These are phyloP conservation scores for Lytechinus variegatus DNA, from an alignment of 35 echinoderm and acorn worm species.

Conservation along the genomic window DNA sequence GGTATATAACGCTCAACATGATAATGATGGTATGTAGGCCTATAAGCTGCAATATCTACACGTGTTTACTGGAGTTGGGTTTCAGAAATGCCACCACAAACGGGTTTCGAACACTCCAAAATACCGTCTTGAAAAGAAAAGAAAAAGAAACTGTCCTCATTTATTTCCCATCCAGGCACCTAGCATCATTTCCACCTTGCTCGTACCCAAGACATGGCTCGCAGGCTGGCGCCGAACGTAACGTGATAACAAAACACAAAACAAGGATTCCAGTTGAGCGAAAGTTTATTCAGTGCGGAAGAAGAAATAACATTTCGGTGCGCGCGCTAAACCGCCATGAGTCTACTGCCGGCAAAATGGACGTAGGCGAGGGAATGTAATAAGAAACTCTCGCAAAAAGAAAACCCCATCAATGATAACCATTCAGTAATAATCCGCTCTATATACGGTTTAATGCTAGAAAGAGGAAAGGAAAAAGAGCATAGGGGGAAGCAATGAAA, in stretches of 20 bases:
- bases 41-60: conserved; percentile 14
- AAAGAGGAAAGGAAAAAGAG: background rate
- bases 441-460: background rate
- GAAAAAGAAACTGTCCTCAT: background rate
- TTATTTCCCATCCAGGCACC: background rate
- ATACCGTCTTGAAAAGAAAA: background rate
- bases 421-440: conserved; percentile 16
- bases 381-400: conserved; percentile 14
- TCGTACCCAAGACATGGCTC: background rate
- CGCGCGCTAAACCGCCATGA: conserved; percentile 15
- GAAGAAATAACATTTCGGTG: conserved; percentile 36
- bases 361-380: conserved; percentile 34
- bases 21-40: background rate
- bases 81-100: conserved; percentile 9
- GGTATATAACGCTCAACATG: background rate
- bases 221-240: conserved; percentile 30
- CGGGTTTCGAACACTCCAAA: background rate
- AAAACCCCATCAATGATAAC: background rate
- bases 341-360: background rate
- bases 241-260: conserved; percentile 38
- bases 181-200: conserved; percentile 31
- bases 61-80: background rate
- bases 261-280: background rate
- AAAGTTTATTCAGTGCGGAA: conserved; percentile 20
- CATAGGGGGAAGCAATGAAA: background rate